Evolutionary conservation across 2,888 invertebrate genomes (phyloP).

Genomic region (Athripsodes cinereus): DNA sequence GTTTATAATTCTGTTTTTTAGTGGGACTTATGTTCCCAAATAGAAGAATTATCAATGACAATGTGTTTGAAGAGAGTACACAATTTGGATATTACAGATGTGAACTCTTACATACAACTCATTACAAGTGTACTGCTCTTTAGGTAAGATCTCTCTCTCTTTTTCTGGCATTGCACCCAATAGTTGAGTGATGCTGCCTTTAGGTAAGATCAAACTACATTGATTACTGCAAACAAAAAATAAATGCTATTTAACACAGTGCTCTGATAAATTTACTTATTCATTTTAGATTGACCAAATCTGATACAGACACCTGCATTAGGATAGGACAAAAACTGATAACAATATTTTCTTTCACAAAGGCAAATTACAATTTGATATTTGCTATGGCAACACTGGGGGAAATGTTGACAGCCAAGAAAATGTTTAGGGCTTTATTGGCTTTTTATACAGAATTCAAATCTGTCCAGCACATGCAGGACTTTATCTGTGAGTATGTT

Average conservation of each 20-base stretch:
- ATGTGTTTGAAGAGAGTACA: slow-evolving; percentile 35
- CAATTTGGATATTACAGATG: slow-evolving; percentile 36
- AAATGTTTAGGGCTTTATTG: slow-evolving; percentile 36
- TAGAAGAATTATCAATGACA: slow-evolving; percentile 21
- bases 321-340: slow-evolving; percentile 10
- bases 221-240: no score
- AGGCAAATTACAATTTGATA: background rate
- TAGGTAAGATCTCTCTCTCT: no score
- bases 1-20: background rate
- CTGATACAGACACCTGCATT: slow-evolving; percentile 3
- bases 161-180: no score
- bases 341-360: background rate
- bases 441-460: slow-evolving; percentile 23
- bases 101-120: slow-evolving; percentile 35
- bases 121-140: slow-evolving; percentile 39
- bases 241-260: no score
- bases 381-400: slow-evolving; percentile 1
- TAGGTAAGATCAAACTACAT: no score
- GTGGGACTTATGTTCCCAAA: slow-evolving; percentile 30
- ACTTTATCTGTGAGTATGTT: background rate
- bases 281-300: background rate
- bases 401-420: slow-evolving; percentile 34
- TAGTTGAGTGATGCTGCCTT: no score
- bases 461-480: background rate
- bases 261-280: no score